A percentile compares a stretch with the other conserved stretches of the same genome.
Conservation (phyloP, 2,888 invertebrate genomes). For the Ornithoptera alexandrae region DNA sequence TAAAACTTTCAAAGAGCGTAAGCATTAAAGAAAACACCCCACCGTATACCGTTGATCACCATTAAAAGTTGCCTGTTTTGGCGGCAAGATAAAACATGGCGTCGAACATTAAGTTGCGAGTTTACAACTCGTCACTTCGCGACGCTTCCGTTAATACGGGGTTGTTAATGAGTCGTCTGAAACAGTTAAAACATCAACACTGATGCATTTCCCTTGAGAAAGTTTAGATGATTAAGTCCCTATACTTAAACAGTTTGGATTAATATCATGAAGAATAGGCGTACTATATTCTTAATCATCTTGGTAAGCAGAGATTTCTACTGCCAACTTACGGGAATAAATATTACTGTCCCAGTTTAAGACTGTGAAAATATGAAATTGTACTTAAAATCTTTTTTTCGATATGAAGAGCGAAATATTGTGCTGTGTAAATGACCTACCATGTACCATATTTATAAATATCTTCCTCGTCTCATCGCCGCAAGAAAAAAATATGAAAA, state of each 20-base stretch:
- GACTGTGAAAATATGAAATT: too few species aligned
- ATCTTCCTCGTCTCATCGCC: too few species aligned
- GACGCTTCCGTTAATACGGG: slow-evolving; percentile 41
- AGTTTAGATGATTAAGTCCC: not conserved
- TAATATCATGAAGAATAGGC: not conserved
- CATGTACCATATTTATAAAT: too few species aligned
- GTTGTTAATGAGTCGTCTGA: slow-evolving; percentile 35
- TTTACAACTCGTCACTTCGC: slow-evolving; percentile 55
- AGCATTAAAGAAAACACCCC: slow-evolving; percentile 34
- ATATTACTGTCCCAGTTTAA: too few species aligned
- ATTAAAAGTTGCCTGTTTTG: slow-evolving; percentile 59
- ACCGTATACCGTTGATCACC: slow-evolving; percentile 49
- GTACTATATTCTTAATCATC: not conserved
- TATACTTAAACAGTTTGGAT: not conserved
- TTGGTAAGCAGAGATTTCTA: too few species aligned
- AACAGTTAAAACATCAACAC: slow-evolving; percentile 32
- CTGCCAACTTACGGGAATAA: too few species aligned
- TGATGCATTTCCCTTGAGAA: not conserved
- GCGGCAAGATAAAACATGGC: slow-evolving; percentile 58
- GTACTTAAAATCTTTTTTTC: too few species aligned
- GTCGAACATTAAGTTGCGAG: slow-evolving; percentile 46
- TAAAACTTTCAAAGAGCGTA: slow-evolving; percentile 22
- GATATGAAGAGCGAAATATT: too few species aligned
- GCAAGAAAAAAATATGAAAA: not conserved
- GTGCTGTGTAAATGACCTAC: too few species aligned